Evolutionary conservation across 2,888 invertebrate species (phyloP), one percentile per base, ranked within the genome.

Genomic region (Tachina lurida): DNA sequence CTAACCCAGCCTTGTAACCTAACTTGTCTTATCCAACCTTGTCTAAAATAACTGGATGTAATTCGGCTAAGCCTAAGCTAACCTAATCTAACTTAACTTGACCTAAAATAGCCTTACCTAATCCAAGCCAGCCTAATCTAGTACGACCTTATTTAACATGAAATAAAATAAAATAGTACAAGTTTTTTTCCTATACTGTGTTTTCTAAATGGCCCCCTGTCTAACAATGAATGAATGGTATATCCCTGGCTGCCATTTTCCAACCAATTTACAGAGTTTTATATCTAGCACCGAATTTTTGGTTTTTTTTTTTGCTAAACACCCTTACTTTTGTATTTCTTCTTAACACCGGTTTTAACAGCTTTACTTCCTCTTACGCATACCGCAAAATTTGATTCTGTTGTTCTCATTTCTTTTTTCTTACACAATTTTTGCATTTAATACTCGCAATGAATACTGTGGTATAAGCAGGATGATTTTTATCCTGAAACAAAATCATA

Each of bases 401-500:
- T 74, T 78, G 77, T 78, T 73, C 52, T 65, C 65, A 52, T 63
- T 77, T 47, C 49, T 54, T 19, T 62, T 52, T 49, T 56, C 19
- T 41, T 58, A 3, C 56, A 54, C 2, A 3, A 43, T 52, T 2
- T 77, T 77, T 45, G 19, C 41, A 54, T 67, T 31, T 31, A 60
- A 67, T 8, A 67, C 39, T 67, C 49, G n/a, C 56, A 41, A n/a
- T 41, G 39, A 41, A n/a, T 22, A 22, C 19, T 65, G 56, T 56
- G 49, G 56, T 73, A 63, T 31, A 58, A 49, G 58, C 47, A 60
- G 77, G 65, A 83, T 75, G 79, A 86, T 79, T 79, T 77, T 77
- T 65, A 83, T 85, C 77, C 83, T 76, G 83, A 65, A 85, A 86
- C 67, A 86, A 83, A 82, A 71, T 79, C 73, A 75, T 86, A 83